Conservation (phyloP, 1,140 invertebrate genomes). For the Pseudomyrmex gracilis region DNA sequence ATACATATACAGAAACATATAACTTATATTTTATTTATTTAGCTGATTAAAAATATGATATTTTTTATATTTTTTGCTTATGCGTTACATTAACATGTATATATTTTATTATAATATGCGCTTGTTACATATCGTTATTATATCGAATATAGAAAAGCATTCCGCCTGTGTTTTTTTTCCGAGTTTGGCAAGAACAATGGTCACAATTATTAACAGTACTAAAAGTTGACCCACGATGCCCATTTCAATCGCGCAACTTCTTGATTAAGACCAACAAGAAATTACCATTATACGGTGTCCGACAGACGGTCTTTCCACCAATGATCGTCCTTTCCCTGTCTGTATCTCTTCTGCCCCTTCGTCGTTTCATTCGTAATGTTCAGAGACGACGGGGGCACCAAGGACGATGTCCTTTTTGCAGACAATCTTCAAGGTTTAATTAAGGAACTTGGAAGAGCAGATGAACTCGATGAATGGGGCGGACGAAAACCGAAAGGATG, state of each 20-base stretch:
- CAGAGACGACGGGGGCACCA: constrained; percentile 61
- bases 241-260: constrained; percentile 64
- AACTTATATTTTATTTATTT: too few relatives aligned
- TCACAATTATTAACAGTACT: constrained; percentile 51
- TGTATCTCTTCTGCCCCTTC: constrained; percentile 60
- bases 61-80: background rate
- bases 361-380: constrained; percentile 69
- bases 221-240: constrained; percentile 26
- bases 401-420: constrained; percentile 84
- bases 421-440: constrained; percentile 85
- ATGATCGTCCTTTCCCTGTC: constrained; percentile 25
- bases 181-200: constrained; percentile 47
- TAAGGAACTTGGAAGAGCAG: constrained; percentile 83
- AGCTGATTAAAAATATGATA: background rate
- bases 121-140: background rate
- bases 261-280: constrained; percentile 73
- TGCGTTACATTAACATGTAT: too few relatives aligned
- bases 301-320: constrained; percentile 65
- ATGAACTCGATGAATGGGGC: constrained; percentile 83
- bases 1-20: too few relatives aligned
- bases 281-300: constrained; percentile 68
- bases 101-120: too few relatives aligned
- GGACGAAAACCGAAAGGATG: constrained; percentile 52
- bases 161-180: background rate
- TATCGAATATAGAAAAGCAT: background rate